These are phyloP conservation scores for Ephialtes manifestator DNA, from an alignment of 2,888 invertebrate genomes.

Conservation along the genomic window DNA sequence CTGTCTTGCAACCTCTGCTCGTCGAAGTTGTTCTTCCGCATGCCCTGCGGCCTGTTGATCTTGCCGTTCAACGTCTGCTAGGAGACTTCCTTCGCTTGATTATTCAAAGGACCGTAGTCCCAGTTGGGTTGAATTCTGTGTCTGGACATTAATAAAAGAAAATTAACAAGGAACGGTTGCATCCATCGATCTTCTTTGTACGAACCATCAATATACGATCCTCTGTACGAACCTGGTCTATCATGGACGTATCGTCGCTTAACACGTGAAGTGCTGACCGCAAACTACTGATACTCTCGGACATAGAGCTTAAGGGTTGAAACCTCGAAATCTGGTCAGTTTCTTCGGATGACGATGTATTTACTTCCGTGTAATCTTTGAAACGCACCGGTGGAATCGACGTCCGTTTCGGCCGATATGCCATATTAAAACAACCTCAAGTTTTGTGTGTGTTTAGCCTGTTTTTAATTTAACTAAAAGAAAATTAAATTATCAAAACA, in stretches of 20 bases:
- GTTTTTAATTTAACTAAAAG: background rate
- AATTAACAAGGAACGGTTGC: background rate
- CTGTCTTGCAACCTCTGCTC: no score
- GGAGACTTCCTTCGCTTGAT: no score
- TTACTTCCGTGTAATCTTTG: background rate
- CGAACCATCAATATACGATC: background rate
- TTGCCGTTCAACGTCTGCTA: no score
- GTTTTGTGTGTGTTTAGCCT: background rate
- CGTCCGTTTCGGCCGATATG: conserved; percentile 1
- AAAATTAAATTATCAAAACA: background rate
- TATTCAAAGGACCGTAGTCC: background rate
- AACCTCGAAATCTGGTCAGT: background rate
- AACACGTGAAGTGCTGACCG: conserved; percentile 6
- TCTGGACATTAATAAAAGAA: conserved; percentile 4
- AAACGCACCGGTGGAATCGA: background rate
- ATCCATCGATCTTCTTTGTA: background rate
- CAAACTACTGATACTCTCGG: background rate
- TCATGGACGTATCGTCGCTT: background rate
- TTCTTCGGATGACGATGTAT: background rate
- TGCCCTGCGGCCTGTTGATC: no score
- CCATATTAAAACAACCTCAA: conserved; percentile 9
- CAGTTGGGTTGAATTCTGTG: background rate
- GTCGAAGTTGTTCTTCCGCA: no score
- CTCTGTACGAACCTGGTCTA: background rate
- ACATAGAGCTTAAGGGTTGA: background rate